Base-by-base conservation (phyloP, 1,140 invertebrate species). In the Bombus fervidus region DNA sequence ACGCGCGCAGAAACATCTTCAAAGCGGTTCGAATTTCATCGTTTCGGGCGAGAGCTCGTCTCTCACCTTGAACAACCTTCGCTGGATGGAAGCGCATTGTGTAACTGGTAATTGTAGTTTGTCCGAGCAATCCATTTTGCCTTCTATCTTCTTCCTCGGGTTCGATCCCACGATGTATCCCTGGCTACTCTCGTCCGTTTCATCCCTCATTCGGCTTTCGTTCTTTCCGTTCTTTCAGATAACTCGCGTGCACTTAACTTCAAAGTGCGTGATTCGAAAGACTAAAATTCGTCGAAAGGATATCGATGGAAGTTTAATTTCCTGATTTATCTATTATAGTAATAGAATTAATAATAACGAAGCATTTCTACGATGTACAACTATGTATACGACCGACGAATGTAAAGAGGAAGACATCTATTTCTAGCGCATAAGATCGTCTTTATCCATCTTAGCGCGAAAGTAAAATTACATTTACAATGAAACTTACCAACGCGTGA, bases 21-120 rank as follows among this genome's bases (percentile, higher is more conserved):
- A 79, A 85, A 87, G 83, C 76, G 75, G 82, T 71, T 83, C 86
- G 83, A 87, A 87, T 85, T 87, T 87, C 83, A 57, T 75, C 86
- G 69, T 85, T 74, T 22, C 69, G 37, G 41, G 39, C 53, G 18
- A 47, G 25, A 62, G 18, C 74, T 34, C 47, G 34, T 3, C 76
- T 85, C 76, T 85, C 86, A 85, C 86, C 82, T 86, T 84, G 81
- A 53, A 62, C 66, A 86, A 86, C 74, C 80, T 83, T 43, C 79
- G 72, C 18, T 1, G 28, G 43, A 6, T 8, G 13, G 39, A 31
- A 57, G 34, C 69, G 57, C 57, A 80, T 81, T 57, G 83, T 57
- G 57, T 53, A 66, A 81, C 78, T 34, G 83, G 83, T 85, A 81
- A 85, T 85, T 57, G 68, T 57, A 85, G 68, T 81, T 81, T 81